Base-by-base conservation (phyloP, 2,888 invertebrate genomes). In the Erebia epiphron region DNA sequence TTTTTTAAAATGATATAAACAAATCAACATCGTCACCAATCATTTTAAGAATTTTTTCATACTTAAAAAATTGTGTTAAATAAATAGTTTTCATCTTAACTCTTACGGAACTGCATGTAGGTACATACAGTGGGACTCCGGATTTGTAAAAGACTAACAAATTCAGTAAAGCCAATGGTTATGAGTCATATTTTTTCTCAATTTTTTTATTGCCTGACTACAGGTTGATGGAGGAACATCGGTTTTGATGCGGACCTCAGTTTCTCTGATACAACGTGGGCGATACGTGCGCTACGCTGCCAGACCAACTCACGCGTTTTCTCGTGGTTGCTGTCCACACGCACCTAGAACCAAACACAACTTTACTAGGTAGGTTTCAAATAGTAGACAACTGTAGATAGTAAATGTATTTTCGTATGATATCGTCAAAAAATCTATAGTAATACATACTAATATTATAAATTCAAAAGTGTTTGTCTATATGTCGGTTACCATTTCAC, bases 271-370 rank as follows among this genome's bases (percentile, higher is more conserved):
- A 98, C 97, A 56, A 98, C 94, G 79, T 96, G 96, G 16, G 97
- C 97, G 78, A 98, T 97, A 84, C 97, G 95, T 0, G 97, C 95
- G 78, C 97, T 97, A 75, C 97, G 94, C 79, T 95, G 95, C 97
- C 97, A 97, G 61, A 97, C 95, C 79, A 97, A 95, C 84, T 97
- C 97, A 69, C 97, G 94, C 11, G 97, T 97, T 81, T 96, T 95
- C 87, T 97, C 97, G 83, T 97, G 97, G 82, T 97, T 96, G 86
- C 97, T 97, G 83, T 97, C 97, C 21, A 98, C 97, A 79, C 97
- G 95, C 49, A 97, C 97, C 97, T 97, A 86, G 13, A 86, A 83
- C 75, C 69, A 72, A 70, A 64, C 14, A 61, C 13, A 21, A 57
- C 49, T 52, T 64, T 14, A 62, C 46, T 62, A 21, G 62, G 49